Percentiles rank a stretch among this genome's conserved stretches.
Conservation (phyloP, 2,113 vertebrate genomes). For the Climacteris rufus region DNA sequence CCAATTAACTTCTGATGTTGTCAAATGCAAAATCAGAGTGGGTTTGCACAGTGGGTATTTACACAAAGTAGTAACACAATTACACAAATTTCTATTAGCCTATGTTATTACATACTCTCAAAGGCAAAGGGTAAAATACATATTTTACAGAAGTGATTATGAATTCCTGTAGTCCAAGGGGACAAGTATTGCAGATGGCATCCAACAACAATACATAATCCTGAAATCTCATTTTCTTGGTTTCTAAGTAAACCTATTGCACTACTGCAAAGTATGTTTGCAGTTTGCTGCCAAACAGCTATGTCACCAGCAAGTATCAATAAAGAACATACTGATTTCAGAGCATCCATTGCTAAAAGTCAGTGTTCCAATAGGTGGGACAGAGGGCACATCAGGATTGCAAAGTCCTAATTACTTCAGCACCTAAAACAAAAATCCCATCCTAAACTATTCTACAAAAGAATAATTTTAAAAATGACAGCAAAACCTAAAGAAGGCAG, state of each 20-base stretch:
- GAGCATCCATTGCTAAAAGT: neutral
- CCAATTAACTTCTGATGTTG: neutral
- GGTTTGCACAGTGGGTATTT: neutral
- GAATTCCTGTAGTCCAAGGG: neutral
- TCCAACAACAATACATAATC: neutral
- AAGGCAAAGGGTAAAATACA: neutral
- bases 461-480: neutral
- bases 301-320: neutral
- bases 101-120: neutral
- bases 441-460: neutral
- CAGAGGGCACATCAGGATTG: slow-evolving; percentile 19
- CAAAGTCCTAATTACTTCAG: neutral
- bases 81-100: neutral
- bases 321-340: slow-evolving; percentile 4
- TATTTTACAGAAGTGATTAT: neutral
- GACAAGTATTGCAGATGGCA: neutral
- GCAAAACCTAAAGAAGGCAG: neutral
- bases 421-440: neutral
- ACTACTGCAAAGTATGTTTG: neutral
- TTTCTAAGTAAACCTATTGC: neutral
- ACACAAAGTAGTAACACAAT: neutral
- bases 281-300: neutral
- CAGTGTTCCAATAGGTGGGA: slow-evolving; percentile 35
- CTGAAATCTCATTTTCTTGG: neutral
- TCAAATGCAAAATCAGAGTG: neutral